phyloP scores from a whole-genome alignment of 92 coral and sea anemone species.

The Blastomussa wellsi region DNA sequence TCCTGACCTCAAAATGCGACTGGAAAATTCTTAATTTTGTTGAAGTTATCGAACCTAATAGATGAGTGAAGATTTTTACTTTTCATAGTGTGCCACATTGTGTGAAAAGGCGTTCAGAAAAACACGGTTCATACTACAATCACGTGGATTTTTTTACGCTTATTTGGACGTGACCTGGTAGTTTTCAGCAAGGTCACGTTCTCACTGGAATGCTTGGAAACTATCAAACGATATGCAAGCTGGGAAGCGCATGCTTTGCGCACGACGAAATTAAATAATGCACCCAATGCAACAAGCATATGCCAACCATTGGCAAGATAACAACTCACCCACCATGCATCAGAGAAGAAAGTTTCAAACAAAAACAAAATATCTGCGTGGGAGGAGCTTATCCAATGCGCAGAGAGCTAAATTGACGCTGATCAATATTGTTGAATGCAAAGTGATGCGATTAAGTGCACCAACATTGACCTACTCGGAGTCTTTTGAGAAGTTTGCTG shows the following conservation, averaged over 20 bases:
- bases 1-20: constrained; percentile 10
- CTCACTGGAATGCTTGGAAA: not conserved
- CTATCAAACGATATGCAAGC: not conserved
- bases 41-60: not conserved
- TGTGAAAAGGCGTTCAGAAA: not conserved
- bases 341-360: not conserved
- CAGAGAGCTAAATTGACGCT: not conserved
- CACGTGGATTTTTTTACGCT: not conserved
- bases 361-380: not conserved
- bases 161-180: constrained; percentile 2
- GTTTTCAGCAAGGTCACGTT: not conserved
- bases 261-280: not conserved
- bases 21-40: constrained; percentile 20
- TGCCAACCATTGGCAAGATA: not conserved
- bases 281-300: not conserved
- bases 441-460: constrained; percentile 8
- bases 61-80: not conserved
- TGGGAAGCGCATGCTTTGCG: not conserved
- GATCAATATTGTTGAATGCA: constrained; percentile 4
- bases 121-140: not conserved
- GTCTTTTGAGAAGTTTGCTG: not conserved
- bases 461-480: constrained; percentile 1
- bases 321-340: not conserved
- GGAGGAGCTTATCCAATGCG: not conserved
- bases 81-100: not conserved